These are phyloP conservation scores for Charina bottae DNA, from an alignment of 2,113 vertebrate species.

Conservation along the genomic window DNA sequence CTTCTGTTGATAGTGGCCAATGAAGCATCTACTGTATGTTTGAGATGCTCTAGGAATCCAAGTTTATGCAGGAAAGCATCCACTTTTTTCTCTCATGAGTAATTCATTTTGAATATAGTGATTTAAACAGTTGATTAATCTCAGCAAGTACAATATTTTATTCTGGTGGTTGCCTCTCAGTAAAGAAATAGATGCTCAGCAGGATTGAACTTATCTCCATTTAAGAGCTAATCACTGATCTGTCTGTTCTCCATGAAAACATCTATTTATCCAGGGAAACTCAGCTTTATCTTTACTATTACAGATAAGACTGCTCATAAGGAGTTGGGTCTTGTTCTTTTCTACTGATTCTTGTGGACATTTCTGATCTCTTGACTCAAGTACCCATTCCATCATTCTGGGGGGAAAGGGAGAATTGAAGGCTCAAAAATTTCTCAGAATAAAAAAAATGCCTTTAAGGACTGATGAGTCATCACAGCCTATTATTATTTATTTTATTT, in stretches of 20 bases:
- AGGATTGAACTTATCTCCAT: not conserved
- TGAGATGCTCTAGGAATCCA: not conserved
- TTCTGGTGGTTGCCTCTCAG: not conserved
- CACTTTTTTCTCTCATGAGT: not conserved
- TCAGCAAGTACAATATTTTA: not conserved
- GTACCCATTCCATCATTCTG: not conserved
- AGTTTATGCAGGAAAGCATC: not conserved
- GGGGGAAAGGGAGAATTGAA: not conserved
- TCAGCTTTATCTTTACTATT: not conserved
- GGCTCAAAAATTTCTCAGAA: not conserved
- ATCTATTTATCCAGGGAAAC: not conserved
- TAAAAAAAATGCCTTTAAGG: not conserved
- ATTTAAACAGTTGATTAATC: slow-evolving; percentile 7
- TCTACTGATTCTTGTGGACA: not conserved
- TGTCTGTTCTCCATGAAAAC: not conserved
- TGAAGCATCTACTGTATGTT: slow-evolving; percentile 2
- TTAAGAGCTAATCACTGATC: not conserved
- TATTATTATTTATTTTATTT: not conserved
- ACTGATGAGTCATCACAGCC: not conserved
- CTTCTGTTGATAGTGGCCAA: not conserved
- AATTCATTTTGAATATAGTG: slow-evolving; percentile 4
- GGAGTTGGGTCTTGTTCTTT: not conserved
- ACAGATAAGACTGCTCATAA: not conserved
- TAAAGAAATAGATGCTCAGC: not conserved
- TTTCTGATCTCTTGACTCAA: not conserved